phyloP scores from a whole-genome alignment of 2,888 invertebrate species.

The Agrilus cyanescens region DNA sequence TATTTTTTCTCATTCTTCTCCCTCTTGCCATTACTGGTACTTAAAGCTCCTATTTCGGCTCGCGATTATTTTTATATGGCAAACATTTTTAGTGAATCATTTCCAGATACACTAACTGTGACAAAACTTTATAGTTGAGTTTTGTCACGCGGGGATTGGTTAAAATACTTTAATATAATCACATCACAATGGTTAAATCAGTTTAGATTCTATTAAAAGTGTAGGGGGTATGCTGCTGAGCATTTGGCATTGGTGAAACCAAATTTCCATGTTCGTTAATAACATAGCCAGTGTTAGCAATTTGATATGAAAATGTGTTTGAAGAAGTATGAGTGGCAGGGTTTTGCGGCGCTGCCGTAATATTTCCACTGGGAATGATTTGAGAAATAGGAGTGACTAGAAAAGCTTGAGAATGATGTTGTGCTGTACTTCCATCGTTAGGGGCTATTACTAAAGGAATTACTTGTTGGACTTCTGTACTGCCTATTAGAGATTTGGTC shows the following conservation, averaged over 20 bases:
- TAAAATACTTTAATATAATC: background rate
- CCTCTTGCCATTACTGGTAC: too few species aligned
- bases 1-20: too few species aligned
- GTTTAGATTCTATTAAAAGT: conserved; percentile 34
- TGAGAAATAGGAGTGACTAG: conserved; percentile 54
- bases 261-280: conserved; percentile 37
- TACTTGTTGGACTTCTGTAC: conserved; percentile 42
- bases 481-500: conserved; percentile 46
- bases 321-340: conserved; percentile 28
- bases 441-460: conserved; percentile 51
- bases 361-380: conserved; percentile 40
- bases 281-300: conserved; percentile 35
- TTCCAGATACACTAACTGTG: too few species aligned
- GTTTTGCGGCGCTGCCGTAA: conserved; percentile 28
- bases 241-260: conserved; percentile 34
- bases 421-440: conserved; percentile 24
- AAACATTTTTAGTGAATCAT: too few species aligned
- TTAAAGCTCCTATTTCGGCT: too few species aligned
- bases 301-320: conserved; percentile 35
- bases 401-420: conserved; percentile 46
- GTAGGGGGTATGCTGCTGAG: conserved; percentile 33
- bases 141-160: background rate
- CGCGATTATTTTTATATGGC: too few species aligned
- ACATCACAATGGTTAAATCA: background rate
- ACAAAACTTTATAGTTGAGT: background rate